Percentiles rank a stretch among this genome's conserved stretches.
Evolutionary conservation across 1,140 invertebrate genomes (phyloP).

Genomic region (Drosophila asahinai): DNA sequence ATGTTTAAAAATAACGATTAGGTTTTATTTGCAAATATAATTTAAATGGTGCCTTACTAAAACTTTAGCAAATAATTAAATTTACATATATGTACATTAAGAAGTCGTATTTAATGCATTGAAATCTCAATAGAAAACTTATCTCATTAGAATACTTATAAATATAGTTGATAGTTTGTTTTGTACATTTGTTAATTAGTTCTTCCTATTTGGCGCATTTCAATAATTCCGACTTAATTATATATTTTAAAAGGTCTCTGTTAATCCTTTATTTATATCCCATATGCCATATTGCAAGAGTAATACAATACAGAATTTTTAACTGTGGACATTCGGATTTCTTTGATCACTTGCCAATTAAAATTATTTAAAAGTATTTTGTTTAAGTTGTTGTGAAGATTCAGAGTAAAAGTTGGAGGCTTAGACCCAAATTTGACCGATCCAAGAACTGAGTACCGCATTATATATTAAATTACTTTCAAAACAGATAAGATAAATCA

Average conservation of each 20-base stretch:
- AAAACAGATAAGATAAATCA: constrained; percentile 25
- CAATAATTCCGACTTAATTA: background rate
- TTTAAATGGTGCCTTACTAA: constrained; percentile 78
- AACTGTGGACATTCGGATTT: background rate
- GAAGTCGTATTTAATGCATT: constrained; percentile 40
- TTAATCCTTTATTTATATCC: background rate
- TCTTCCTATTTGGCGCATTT: background rate
- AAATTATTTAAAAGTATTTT: background rate
- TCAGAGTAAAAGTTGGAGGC: constrained; percentile 7
- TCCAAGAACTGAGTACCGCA: constrained; percentile 41
- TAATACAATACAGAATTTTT: background rate
- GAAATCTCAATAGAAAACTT: constrained; percentile 45
- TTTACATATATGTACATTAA: constrained; percentile 43
- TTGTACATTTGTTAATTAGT: background rate
- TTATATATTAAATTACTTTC: constrained; percentile 26
- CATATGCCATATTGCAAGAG: background rate
- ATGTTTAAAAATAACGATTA: constrained; percentile 51
- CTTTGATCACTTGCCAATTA: background rate
- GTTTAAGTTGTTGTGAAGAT: constrained; percentile 19
- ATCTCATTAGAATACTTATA: constrained; percentile 31
- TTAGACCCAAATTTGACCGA: constrained; percentile 19
- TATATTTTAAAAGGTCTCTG: background rate
- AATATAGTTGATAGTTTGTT: constrained; percentile 2
- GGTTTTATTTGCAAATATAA: constrained; percentile 59
- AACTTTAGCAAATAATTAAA: constrained; percentile 71